phyloP scores from a whole-genome alignment of 2,113 vertebrate species.

The Cyanoliseus patagonus region DNA sequence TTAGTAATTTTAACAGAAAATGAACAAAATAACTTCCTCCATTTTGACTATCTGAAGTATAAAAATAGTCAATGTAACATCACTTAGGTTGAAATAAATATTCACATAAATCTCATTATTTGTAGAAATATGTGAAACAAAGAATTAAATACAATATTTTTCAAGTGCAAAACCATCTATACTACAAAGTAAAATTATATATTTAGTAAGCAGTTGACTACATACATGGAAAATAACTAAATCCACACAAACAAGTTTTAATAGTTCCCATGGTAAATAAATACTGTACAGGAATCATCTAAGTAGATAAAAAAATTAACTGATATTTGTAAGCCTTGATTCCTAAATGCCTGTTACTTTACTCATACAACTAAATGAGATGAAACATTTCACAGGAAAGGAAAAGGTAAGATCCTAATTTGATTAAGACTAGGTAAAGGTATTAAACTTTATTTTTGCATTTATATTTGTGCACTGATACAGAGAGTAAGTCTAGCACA shows the following conservation, averaged over 20 bases:
- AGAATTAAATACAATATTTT: neutral
- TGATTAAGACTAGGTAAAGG: neutral
- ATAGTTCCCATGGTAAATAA: neutral
- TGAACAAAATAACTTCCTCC: neutral
- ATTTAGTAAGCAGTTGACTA: neutral
- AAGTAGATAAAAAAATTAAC: neutral
- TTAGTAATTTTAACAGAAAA: neutral
- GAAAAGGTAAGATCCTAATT: neutral
- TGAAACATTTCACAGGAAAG: neutral
- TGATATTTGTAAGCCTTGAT: neutral
- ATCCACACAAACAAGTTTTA: neutral
- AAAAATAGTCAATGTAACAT: neutral
- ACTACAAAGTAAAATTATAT: neutral
- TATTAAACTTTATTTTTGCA: accelerated
- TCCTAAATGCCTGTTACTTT: neutral
- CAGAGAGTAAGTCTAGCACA: neutral
- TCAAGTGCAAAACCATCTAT: neutral
- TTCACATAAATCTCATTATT: neutral
- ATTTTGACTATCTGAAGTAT: neutral
- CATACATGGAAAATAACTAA: neutral
- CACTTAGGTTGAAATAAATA: neutral
- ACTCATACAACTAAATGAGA: neutral
- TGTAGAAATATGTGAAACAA: neutral
- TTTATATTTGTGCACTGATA: neutral
- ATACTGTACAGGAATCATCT: neutral